phyloP scores from a whole-genome alignment of 2,113 vertebrate genomes.

The Accipiter cooperii region DNA sequence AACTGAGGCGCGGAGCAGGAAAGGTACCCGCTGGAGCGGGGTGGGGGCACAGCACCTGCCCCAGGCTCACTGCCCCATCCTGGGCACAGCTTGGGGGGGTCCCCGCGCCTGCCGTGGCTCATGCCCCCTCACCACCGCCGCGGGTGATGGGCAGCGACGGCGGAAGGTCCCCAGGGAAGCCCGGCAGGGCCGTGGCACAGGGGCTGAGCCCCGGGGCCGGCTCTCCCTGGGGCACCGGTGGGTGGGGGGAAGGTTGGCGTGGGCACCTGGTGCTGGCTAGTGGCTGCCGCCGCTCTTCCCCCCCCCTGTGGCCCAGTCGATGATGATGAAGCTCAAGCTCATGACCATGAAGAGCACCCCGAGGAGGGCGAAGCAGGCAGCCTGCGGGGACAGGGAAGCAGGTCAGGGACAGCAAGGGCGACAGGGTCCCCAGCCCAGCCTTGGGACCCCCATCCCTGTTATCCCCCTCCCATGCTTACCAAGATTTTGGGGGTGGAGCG shows the following conservation, averaged over 20 bases:
- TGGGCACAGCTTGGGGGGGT: background rate
- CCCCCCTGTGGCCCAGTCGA: slow-evolving; percentile 84
- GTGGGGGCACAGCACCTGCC: background rate
- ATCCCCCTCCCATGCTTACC: slow-evolving; percentile 67
- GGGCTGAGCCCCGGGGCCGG: background rate
- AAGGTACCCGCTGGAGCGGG: background rate
- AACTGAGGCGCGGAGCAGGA: slow-evolving; percentile 3
- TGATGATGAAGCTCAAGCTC: slow-evolving; percentile 97
- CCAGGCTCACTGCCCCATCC: background rate
- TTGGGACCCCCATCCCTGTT: background rate
- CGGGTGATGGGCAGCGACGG: background rate
- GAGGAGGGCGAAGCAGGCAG: slow-evolving; percentile 85
- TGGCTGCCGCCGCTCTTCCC: slow-evolving; percentile 79
- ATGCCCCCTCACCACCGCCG: background rate
- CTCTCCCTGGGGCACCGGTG: background rate
- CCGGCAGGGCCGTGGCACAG: slow-evolving; percentile 24
- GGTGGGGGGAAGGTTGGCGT: background rate
- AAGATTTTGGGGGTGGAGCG: slow-evolving; percentile 86
- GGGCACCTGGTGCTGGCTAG: slow-evolving; percentile 67
- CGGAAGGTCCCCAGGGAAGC: background rate
- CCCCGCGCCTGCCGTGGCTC: background rate
- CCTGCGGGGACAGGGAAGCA: slow-evolving; percentile 67
- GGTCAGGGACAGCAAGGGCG: background rate
- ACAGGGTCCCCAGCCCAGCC: background rate
- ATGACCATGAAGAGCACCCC: slow-evolving; percentile 94